Percentiles rank a stretch among this genome's conserved stretches.
Evolutionary conservation across 2,888 invertebrate species (phyloP).

Genomic region (Mythimna impura): DNA sequence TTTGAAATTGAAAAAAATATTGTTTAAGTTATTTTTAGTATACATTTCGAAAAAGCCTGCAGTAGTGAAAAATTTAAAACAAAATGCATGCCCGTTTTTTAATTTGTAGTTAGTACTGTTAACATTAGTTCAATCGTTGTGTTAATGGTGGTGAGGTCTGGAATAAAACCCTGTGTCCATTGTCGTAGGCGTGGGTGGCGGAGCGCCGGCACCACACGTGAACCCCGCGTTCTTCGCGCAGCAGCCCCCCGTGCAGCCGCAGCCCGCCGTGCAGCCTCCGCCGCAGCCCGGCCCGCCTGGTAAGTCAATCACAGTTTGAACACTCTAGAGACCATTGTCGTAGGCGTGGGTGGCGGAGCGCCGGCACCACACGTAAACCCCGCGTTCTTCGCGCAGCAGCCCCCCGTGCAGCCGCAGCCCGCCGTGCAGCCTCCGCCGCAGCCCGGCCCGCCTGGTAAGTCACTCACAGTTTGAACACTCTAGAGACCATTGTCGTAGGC

Average conservation of each 20-base stretch:
- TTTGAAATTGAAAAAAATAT: not conserved
- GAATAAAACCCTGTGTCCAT: conserved; percentile 34
- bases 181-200: conserved; percentile 83
- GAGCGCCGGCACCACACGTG: conserved; percentile 97
- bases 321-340: too few species aligned
- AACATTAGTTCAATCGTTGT: too few species aligned
- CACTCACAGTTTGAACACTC: too few species aligned
- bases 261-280: conserved; percentile 85
- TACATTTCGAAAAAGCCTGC: too few species aligned
- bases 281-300: conserved; percentile 92
- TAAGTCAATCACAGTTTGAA: conserved; percentile 59
- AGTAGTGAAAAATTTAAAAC: not conserved
- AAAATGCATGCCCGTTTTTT: not conserved
- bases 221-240: conserved; percentile 98
- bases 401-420: too few species aligned
- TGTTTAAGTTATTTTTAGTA: not conserved
- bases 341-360: too few species aligned
- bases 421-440: too few species aligned
- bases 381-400: too few species aligned
- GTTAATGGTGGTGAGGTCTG: not conserved
- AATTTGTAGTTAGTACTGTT: not conserved
- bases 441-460: too few species aligned
- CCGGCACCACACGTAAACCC: too few species aligned
- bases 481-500: too few species aligned
- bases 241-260: conserved; percentile 89